phyloP scores from a whole-genome alignment of 2,797 vertebrate genomes.

The Thamnophis elegans region DNA sequence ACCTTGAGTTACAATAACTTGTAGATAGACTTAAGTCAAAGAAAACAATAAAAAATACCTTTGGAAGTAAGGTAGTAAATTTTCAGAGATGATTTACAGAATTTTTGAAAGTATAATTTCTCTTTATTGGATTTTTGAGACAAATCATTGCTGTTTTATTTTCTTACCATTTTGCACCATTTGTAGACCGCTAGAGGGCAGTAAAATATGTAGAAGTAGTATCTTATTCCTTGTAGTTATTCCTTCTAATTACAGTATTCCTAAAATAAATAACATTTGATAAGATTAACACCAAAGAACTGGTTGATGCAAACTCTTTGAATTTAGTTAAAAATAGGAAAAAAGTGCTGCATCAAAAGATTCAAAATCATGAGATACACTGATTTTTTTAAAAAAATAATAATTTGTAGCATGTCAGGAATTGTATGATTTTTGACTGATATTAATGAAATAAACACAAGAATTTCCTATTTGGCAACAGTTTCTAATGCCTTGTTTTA shows the following conservation, averaged over 20 bases:
- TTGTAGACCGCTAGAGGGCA: constrained; percentile 58
- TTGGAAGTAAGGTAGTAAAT: not conserved
- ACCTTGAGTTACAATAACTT: not conserved
- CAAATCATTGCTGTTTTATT: not conserved
- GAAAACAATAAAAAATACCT: not conserved
- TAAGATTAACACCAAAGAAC: not conserved
- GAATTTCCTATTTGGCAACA: not conserved
- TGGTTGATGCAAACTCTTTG: not conserved
- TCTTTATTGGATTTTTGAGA: not conserved
- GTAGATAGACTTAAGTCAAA: not conserved
- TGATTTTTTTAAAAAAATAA: not conserved
- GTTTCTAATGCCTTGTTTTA: not conserved
- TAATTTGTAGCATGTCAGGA: not conserved
- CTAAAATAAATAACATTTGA: not conserved
- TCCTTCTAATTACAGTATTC: not conserved
- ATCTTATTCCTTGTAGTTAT: not conserved
- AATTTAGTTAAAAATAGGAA: not conserved
- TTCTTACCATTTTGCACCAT: not conserved
- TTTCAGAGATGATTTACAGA: not conserved
- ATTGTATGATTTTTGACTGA: not conserved
- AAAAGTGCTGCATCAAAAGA: not conserved
- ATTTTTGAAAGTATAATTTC: not conserved
- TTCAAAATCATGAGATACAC: not conserved
- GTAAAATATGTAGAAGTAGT: constrained; percentile 33
- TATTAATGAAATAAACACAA: not conserved